Conservation (phyloP, 2,888 invertebrate genomes). For the Slavum lentiscoides region DNA sequence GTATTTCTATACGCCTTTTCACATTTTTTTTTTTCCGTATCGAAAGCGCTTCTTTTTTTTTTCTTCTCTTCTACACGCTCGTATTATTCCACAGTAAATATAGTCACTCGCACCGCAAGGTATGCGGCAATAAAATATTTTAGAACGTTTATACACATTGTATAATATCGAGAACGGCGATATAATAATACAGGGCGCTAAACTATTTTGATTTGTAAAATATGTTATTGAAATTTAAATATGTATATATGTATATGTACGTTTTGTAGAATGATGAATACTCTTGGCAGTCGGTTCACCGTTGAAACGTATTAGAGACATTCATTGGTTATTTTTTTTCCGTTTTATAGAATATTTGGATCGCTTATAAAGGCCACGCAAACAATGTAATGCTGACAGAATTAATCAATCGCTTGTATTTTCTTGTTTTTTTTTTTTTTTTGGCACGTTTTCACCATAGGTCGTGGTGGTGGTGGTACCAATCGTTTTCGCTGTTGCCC, state of each 20-base stretch:
- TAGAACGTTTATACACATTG: too few relatives aligned
- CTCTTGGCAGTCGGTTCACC: neutral
- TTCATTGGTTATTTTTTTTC: constrained; percentile 11
- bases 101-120: too few relatives aligned
- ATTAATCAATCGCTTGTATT: constrained; percentile 38
- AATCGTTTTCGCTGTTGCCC: constrained; percentile 1
- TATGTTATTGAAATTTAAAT: neutral
- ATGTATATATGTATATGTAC: neutral
- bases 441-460: constrained; percentile 30
- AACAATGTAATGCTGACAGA: constrained; percentile 28
- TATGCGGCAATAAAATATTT: too few relatives aligned
- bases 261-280: neutral
- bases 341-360: constrained; percentile 4
- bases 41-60: neutral
- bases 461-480: constrained; percentile 9
- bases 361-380: constrained; percentile 29
- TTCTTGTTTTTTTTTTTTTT: constrained; percentile 6
- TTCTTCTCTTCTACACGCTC: neutral
- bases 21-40: neutral
- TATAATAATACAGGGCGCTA: neutral
- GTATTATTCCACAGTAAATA: too few relatives aligned
- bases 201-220: neutral
- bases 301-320: neutral
- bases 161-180: too few relatives aligned
- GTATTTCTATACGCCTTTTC: neutral